A percentile compares a stretch with the other conserved stretches of the same genome.
phyloP scores from a whole-genome alignment of 2,113 vertebrate genomes.

The Melierax canorus region DNA sequence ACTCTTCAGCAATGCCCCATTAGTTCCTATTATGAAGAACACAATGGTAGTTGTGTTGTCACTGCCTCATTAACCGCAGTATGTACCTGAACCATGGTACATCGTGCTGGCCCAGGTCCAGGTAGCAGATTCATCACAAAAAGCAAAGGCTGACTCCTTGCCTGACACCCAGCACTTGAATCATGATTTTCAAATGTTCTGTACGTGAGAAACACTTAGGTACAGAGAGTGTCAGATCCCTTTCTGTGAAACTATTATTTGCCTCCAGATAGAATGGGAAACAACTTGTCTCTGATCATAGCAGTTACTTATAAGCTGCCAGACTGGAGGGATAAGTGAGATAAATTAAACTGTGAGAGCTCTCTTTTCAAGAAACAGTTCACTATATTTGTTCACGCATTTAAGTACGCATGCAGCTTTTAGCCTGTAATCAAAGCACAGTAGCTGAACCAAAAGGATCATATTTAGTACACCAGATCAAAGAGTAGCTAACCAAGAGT shows the following conservation, averaged over 20 bases:
- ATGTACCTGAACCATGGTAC: constrained; percentile 5
- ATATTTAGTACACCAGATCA: constrained; percentile 16
- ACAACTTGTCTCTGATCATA: constrained; percentile 65
- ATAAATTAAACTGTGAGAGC: constrained; percentile 61
- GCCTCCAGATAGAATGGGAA: constrained; percentile 63
- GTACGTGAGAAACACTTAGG: constrained; percentile 22
- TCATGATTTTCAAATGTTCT: neutral
- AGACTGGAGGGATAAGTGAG: constrained; percentile 67
- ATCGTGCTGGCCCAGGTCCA: neutral
- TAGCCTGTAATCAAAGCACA: constrained; percentile 21
- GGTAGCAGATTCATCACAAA: neutral
- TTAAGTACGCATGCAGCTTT: constrained; percentile 27
- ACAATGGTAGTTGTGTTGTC: constrained; percentile 4
- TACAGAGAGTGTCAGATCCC: constrained; percentile 36
- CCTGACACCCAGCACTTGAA: neutral
- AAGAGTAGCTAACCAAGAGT: neutral
- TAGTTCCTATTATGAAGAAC: constrained; percentile 11
- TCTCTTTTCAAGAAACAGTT: constrained; percentile 54
- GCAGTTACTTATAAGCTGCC: constrained; percentile 65
- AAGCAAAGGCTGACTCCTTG: neutral
- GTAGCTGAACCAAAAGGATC: constrained; percentile 18
- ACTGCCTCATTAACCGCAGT: constrained; percentile 35
- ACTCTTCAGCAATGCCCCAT: constrained; percentile 30
- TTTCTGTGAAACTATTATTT: constrained; percentile 66
- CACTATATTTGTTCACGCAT: constrained; percentile 41